Base-by-base conservation (phyloP, 2,113 vertebrate genomes). In the Cathartes aura region DNA sequence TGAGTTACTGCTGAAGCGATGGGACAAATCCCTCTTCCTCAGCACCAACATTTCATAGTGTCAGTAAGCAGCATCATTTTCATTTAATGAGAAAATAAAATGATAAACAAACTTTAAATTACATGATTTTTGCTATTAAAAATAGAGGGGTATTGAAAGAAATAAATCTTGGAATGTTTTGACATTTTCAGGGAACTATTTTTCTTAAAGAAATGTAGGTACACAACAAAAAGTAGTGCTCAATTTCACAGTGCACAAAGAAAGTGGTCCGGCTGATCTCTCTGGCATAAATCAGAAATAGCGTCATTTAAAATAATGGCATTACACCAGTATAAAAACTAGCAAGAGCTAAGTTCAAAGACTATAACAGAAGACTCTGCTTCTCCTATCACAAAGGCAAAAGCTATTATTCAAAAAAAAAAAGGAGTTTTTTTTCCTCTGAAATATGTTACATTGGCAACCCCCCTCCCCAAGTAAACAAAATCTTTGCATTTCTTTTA, bases 171-270 rank as follows among this genome's bases (percentile, higher is more conserved):
- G 50, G 56, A 71, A 70, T 95, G 92, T 91, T 91, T 91, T 93
- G 92, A 89, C 92, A 81, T 87, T 78, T 89, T 87, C 78, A 84
- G 64, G 50, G 52, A 95, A 94, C 80, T 78, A 82, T 81, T 94
- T 97, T 94, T 96, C 91, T 89, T 91, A 82, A 89, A 91, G 76
- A 89, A 93, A 93, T 84, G 63, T 81, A 93, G 76, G 81, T 91
- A 94, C 90, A 91, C 40, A 70, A 70, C 43, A 89, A 89, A 96
- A 96, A 79, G 38, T 89, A 95, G 76, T 83, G 73, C 92, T 95
- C 72, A 66, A 30, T 96, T 95, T 95, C 88, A 84, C 85, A 91
- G 76, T 67, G 92, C 55, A 92, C 64, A 74, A 78, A 83, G 36
- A 56, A 89, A 86, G 79, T 86, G 29, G 66, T 32, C 32, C 82